These are phyloP conservation scores for Drosophila repleta DNA, from an alignment of 1,140 invertebrate genomes.

Conservation along the genomic window DNA sequence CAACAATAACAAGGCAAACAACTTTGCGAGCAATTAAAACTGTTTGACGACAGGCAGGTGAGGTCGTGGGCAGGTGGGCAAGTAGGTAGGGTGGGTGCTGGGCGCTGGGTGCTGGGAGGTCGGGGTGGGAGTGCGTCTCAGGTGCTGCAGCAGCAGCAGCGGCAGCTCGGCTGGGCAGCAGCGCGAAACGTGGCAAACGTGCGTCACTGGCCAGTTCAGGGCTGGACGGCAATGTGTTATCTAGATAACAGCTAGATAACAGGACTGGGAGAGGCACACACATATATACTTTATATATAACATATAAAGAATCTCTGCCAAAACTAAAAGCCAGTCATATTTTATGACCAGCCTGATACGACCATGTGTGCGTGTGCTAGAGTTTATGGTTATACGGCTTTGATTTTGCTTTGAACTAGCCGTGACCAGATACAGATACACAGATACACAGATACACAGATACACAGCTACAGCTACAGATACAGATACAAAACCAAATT, in stretches of 20 bases:
- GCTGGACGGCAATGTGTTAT: slow-evolving; percentile 55
- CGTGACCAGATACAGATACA: slow-evolving; percentile 34
- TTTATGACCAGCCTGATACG: slow-evolving; percentile 54
- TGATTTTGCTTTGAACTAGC: slow-evolving; percentile 73
- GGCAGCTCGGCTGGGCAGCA: slow-evolving; percentile 25
- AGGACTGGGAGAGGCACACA: slow-evolving; percentile 1
- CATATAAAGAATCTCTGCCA: slow-evolving; percentile 66
- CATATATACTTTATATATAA: not conserved
- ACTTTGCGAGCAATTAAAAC: slow-evolving; percentile 79
- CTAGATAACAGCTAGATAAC: slow-evolving; percentile 73
- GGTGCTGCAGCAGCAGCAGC: not conserved
- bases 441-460: slow-evolving; percentile 16
- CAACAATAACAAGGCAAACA: slow-evolving; percentile 68
- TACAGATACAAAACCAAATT: slow-evolving; percentile 8
- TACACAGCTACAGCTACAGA: too few relatives aligned
- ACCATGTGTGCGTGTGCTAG: slow-evolving; percentile 11
- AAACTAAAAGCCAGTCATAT: slow-evolving; percentile 52
- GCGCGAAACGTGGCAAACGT: slow-evolving; percentile 47
- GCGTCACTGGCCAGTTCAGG: slow-evolving; percentile 71
- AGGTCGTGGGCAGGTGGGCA: too few relatives aligned
- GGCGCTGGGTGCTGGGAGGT: not conserved
- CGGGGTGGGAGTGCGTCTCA: slow-evolving; percentile 5
- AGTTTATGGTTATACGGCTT: slow-evolving; percentile 71
- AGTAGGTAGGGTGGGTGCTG: too few relatives aligned
- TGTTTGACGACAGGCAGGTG: slow-evolving; percentile 59